A percentile compares a stretch with the other conserved stretches of the same genome.
These are phyloP conservation scores for Pollenia amentaria DNA, from an alignment of 2,888 invertebrate genomes.

Conservation along the genomic window DNA sequence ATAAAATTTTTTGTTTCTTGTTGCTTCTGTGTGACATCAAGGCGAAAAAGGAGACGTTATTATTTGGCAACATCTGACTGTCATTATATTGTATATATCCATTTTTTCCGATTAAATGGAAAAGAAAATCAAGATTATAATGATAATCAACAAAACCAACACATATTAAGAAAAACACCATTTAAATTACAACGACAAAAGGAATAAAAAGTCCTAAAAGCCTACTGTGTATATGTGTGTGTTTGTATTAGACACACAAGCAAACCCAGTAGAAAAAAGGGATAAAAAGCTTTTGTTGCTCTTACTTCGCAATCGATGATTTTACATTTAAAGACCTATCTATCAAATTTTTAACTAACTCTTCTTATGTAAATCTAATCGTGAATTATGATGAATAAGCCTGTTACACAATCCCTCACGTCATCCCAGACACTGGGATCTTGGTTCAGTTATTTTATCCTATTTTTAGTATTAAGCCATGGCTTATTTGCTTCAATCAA, in stretches of 20 bases:
- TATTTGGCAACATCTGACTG: slow-evolving; percentile 60
- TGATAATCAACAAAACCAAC: slow-evolving; percentile 28
- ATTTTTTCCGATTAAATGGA: slow-evolving; percentile 4
- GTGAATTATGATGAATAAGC: no score
- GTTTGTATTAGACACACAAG: neutral
- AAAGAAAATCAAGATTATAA: slow-evolving; percentile 21
- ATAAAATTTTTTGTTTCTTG: neutral
- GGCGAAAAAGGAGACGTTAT: slow-evolving; percentile 18
- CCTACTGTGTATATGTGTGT: neutral
- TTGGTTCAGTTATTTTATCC: no score
- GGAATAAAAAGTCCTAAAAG: neutral
- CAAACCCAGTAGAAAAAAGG: no score
- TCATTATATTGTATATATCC: slow-evolving; percentile 13
- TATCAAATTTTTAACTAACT: no score
- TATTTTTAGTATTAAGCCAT: no score
- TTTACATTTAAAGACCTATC: no score
- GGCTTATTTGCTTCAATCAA: no score
- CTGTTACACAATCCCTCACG: no score
- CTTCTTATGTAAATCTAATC: no score
- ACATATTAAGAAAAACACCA: slow-evolving; percentile 36
- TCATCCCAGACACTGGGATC: no score
- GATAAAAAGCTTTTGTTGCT: no score
- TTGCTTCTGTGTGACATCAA: neutral
- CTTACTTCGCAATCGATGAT: no score
- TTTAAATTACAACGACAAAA: slow-evolving; percentile 33